Percentiles rank a stretch among this genome's conserved stretches.
phyloP scores from a whole-genome alignment of 2,888 invertebrate genomes.

The Drosophila percnosoma region DNA sequence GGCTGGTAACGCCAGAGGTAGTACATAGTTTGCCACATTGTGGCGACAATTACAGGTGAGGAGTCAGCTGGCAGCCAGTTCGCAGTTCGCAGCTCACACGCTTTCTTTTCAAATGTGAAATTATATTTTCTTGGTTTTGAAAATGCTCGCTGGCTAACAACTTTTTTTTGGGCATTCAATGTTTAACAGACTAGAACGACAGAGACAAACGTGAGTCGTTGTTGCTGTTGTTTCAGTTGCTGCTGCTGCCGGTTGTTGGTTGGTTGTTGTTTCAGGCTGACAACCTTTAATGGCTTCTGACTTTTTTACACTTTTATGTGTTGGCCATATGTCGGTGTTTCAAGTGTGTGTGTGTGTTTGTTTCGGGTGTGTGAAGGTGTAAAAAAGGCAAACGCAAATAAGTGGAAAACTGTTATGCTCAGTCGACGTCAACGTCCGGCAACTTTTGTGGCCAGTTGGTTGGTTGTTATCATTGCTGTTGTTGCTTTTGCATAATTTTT shows the following conservation, averaged over 20 bases:
- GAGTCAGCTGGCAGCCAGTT: conserved; percentile 25
- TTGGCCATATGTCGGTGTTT: conserved; percentile 38
- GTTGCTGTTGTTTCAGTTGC: conserved; percentile 35
- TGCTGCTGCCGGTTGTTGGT: conserved; percentile 4
- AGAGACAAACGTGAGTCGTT: conserved; percentile 22
- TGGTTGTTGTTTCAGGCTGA: conserved; percentile 42
- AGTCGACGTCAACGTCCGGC: conserved; percentile 66
- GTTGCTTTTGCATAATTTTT: conserved; percentile 66
- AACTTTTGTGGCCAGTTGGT: conserved; percentile 17
- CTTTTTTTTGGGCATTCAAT: conserved; percentile 69
- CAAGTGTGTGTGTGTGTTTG: conserved; percentile 30
- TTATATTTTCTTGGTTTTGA: conserved; percentile 33
- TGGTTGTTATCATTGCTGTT: conserved; percentile 6
- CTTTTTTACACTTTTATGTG: conserved; percentile 73
- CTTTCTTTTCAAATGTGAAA: conserved; percentile 71
- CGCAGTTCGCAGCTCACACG: conserved; percentile 60
- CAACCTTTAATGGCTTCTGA: conserved; percentile 76
- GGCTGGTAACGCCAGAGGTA: conserved; percentile 19
- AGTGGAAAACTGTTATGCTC: conserved; percentile 77
- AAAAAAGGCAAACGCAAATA: conserved; percentile 64
- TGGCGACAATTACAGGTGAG: conserved; percentile 48
- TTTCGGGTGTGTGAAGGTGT: conserved; percentile 70
- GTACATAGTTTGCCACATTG: conserved; percentile 23
- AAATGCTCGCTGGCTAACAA: conserved; percentile 37
- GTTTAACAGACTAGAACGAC: conserved; percentile 75